Evolutionary conservation across 2,113 vertebrate species (phyloP), one percentile per base, ranked within the genome.

Genomic region (Mormyrus lacerda): DNA sequence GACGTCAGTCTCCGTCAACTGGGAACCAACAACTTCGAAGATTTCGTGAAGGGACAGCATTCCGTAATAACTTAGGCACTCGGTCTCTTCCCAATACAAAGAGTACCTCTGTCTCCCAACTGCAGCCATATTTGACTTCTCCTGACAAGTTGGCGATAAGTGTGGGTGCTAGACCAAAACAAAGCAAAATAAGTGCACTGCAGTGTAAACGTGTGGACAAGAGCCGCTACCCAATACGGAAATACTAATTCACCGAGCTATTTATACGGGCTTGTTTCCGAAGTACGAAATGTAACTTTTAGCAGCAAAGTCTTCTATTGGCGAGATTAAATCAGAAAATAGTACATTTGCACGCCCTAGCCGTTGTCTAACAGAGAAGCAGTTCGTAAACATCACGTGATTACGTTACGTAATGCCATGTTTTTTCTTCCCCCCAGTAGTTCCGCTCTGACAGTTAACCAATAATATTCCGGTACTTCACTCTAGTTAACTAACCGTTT

Each of bases 11-110:
- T 96, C 96, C 3, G 96, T 97, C 91, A 98, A 94, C 89, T 98
- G 97, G 89, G 96, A 96, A 89, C 97, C 97, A 85, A 98, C 95
- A 44, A 97, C 93, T 90, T 97, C 96, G 93, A 97, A 98, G 90
- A 98, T 93, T 88, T 96, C 96, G 89, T 98, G 97, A 88, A 98
- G 96, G 51, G 97, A 97, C 90, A 97, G 91, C 97, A 97, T 97
- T 89, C 96, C 96, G 89, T 98, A 97, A 92, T 97, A 97, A 89
- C 95, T 96, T 79, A 97, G 92, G 91, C 96, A 97, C 76, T 97
- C 97, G 0, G 96, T 97, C 94, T 98, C 97, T 90, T 98, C 97
- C 97, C 97, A 98, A 91, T 92, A 91, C 58, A 95, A 92, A 11
- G 93, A 93, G 89, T 90, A 90, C 2, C 89, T 87, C 24, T 91